Evolutionary conservation across 2,888 invertebrate species (phyloP).

Genomic region (Eugnorisma glareosa): DNA sequence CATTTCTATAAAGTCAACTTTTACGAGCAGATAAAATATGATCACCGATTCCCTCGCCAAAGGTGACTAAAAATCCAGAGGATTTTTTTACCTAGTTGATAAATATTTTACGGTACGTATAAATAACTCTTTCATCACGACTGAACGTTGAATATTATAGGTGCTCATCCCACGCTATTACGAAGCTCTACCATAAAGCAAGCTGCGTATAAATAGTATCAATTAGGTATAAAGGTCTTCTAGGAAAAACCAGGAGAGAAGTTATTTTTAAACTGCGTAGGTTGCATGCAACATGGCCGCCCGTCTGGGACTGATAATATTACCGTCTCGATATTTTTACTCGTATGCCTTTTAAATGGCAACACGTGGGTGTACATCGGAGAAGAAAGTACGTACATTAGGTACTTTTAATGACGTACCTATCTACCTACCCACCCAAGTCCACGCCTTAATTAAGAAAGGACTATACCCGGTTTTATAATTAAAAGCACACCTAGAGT

Average conservation of each 20-base stretch:
- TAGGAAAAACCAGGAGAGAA: not conserved
- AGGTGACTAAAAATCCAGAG: not conserved
- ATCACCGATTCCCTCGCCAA: conserved; percentile 6
- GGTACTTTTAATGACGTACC: conserved; percentile 7
- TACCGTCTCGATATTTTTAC: conserved; percentile 31
- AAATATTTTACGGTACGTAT: conserved; percentile 3
- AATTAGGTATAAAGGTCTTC: conserved; percentile 29
- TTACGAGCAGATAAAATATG: conserved; percentile 31
- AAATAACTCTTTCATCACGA: not conserved
- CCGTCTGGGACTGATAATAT: conserved; percentile 17
- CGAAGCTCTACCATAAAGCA: not conserved
- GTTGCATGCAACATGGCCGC: conserved; percentile 16
- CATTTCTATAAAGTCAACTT: conserved; percentile 17
- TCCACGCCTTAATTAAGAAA: conserved; percentile 39
- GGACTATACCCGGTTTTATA: conserved; percentile 32
- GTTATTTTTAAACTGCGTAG: conserved; percentile 43
- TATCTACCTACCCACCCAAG: not conserved
- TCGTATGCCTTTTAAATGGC: conserved; percentile 6
- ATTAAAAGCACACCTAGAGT: conserved; percentile 50
- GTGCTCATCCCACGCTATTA: conserved; percentile 2
- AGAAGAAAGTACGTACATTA: not conserved
- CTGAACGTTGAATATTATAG: conserved; percentile 9
- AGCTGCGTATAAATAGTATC: conserved; percentile 12
- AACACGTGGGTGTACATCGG: conserved; percentile 1
- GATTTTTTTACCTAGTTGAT: not conserved